Evolutionary conservation across 2,797 vertebrate species (phyloP).

Genomic region (Meriones psammophilus): DNA sequence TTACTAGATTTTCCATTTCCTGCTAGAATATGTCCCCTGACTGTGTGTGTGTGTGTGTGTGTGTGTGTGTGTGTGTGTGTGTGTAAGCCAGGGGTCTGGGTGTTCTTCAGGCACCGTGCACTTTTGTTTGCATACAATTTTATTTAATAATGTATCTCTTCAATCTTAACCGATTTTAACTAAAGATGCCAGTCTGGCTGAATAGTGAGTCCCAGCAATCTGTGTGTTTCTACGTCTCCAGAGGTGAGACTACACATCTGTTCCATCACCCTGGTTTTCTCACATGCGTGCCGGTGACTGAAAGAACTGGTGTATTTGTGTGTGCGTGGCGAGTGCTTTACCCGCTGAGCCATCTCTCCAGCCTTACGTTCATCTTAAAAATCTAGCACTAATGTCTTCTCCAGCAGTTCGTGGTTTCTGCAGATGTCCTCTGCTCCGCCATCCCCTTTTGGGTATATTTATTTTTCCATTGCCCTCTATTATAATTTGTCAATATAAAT

Average conservation of each 20-base stretch:
- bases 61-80: neutral
- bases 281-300: neutral
- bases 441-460: neutral
- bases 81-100: too few relatives aligned
- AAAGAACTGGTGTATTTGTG: neutral
- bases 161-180: neutral
- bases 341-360: too few relatives aligned
- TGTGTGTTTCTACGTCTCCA: neutral
- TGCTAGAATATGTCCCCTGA: neutral
- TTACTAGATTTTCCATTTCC: neutral
- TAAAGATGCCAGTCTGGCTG: too few relatives aligned
- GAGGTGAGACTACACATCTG: neutral
- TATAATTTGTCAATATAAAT: neutral
- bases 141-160: neutral
- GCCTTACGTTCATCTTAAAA: neutral
- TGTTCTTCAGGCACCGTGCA: neutral
- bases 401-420: neutral
- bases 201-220: neutral
- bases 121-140: neutral
- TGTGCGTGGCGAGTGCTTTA: neutral
- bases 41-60: accelerated
- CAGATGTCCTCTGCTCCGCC: neutral
- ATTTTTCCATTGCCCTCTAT: neutral
- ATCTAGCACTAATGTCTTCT: neutral
- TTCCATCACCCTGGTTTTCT: neutral